Evolutionary conservation across 2,113 vertebrate species (phyloP).

Genomic region (Manacus vitellinus): DNA sequence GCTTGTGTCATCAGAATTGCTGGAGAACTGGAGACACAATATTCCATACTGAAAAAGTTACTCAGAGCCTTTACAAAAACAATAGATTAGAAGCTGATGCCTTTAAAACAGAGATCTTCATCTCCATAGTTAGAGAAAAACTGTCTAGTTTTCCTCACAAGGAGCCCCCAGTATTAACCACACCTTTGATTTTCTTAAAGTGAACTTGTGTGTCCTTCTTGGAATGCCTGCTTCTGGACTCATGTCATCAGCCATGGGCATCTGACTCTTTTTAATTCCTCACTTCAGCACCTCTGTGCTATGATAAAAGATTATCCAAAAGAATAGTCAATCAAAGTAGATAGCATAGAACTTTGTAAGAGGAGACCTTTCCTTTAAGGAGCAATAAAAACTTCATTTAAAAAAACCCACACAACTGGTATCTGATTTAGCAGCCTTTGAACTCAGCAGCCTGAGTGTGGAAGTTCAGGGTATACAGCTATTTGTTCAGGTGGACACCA

Average conservation of each 20-base stretch:
- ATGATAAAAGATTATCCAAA: not conserved
- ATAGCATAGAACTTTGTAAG: not conserved
- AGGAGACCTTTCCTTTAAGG: not conserved
- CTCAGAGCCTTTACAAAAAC: not conserved
- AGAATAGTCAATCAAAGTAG: not conserved
- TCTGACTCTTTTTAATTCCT: not conserved
- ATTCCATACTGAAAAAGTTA: not conserved
- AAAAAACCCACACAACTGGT: not conserved
- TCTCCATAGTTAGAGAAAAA: not conserved
- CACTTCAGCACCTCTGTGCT: not conserved
- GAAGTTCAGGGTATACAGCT: not conserved
- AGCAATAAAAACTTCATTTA: not conserved
- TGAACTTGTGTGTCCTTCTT: not conserved
- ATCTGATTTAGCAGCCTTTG: slow-evolving; percentile 51
- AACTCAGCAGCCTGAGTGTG: slow-evolving; percentile 8
- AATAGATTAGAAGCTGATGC: not conserved
- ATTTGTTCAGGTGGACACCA: slow-evolving; percentile 60
- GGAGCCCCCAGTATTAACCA: not conserved
- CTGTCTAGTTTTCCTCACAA: not conserved
- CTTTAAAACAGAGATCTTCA: not conserved
- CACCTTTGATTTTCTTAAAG: not conserved
- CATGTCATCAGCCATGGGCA: not conserved
- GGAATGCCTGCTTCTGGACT: not conserved
- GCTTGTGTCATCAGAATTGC: not conserved
- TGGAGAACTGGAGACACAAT: not conserved